Evolutionary conservation across 2,113 vertebrate species (phyloP).

Genomic region (Sylvia atricapilla): DNA sequence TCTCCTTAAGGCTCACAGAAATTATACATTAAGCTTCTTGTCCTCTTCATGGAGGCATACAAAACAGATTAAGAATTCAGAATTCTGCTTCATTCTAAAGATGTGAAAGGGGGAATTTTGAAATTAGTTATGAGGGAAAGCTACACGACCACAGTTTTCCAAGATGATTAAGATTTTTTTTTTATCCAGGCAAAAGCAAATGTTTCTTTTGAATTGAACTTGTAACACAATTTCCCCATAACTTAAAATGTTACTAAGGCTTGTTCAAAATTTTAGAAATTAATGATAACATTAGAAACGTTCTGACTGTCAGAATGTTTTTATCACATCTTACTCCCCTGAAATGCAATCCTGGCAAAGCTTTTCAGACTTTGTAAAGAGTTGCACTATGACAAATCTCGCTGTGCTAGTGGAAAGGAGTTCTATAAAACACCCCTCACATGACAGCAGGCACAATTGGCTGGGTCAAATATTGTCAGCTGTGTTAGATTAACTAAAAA

Average conservation of each 20-base stretch:
- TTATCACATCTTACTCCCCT: neutral
- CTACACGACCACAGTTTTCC: neutral
- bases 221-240: neutral
- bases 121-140: neutral
- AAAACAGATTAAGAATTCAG: neutral
- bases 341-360: neutral
- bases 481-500: conserved; percentile 8
- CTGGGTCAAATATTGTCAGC: neutral
- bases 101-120: neutral
- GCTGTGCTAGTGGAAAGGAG: neutral
- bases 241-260: neutral
- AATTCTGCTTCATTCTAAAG: neutral
- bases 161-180: neutral
- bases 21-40: neutral
- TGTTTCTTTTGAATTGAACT: neutral
- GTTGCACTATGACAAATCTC: neutral
- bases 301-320: neutral
- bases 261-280: neutral
- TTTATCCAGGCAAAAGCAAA: neutral
- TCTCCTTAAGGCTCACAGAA: neutral
- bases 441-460: neutral
- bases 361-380: neutral
- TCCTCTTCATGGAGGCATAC: neutral
- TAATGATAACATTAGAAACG: neutral
- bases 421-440: neutral